Evolutionary conservation across 2,888 invertebrate species (phyloP), one percentile per base, ranked within the genome.

Genomic region (Euclidia mi): DNA sequence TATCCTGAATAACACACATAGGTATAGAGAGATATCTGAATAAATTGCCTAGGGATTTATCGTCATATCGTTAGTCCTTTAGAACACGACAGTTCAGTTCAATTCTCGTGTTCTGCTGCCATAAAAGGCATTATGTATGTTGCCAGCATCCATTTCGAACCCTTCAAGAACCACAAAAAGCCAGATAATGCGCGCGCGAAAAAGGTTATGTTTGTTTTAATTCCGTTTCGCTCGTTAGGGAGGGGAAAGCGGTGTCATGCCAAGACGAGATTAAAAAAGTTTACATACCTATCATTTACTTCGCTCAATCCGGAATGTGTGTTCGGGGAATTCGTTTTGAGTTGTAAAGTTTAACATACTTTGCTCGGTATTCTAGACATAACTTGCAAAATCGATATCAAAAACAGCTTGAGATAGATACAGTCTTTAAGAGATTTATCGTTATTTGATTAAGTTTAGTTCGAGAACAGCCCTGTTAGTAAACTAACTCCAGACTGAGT

Each of bases 211-310:
- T 41, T 56, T 51, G 34, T 42, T 58, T 56, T 45, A 18, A 57
- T 65, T 55, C 18, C 15, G 11, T 38, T 42, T 29, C 4, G 12
- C 34, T 47, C 38, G 52, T 65, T 56, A 52, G 12, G 25, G 12
- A 32, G 25, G 52, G 45, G 43, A 46, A 55, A 10, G 28, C 56
- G 15, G 14, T 37, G 41, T 12, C 14, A 15, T 35, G 12, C 4
- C 40, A 44, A 32, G 18, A 0, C 1, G 2, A 35, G 42, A 59
- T 67, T 63, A 50, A 57, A 56, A 64, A 63, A 71, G 52, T 63
- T 67, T 11, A 37, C 42, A 52, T n/a, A n/a, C n/a, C n/a, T n/a
- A n/a, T 56, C 57, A 42, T 50, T 31, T 47, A 14, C 12, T 42
- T 29, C 11, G 40, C 29, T 47, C 29, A 29, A 50, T 12, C 14